Percentiles rank a stretch among this genome's conserved stretches.
Evolutionary conservation across 2,797 vertebrate genomes (phyloP).

Genomic region (Xyrichtys novacula): DNA sequence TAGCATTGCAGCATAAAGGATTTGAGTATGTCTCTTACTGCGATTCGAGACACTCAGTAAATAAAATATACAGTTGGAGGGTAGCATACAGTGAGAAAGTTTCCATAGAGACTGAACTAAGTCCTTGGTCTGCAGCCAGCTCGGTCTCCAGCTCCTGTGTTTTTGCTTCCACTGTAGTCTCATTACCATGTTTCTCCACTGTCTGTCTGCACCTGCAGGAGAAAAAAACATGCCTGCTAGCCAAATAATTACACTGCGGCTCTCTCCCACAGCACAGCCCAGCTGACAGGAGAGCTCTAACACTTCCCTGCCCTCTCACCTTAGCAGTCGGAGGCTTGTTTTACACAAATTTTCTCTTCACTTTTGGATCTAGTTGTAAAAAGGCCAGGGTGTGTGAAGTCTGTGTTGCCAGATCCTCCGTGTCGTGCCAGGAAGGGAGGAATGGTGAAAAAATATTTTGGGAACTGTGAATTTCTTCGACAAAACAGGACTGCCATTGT

Average conservation of each 20-base stretch:
- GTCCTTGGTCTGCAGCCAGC: slow-evolving; percentile 11
- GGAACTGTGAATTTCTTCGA: not conserved
- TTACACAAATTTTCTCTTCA: slow-evolving; percentile 18
- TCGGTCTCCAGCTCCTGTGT: not conserved
- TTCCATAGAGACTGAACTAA: slow-evolving; percentile 26
- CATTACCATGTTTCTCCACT: slow-evolving; percentile 16
- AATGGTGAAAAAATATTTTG: not conserved
- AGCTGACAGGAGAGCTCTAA: slow-evolving; percentile 10
- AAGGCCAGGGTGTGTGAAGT: slow-evolving; percentile 1
- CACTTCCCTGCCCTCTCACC: slow-evolving; percentile 29
- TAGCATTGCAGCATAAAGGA: not conserved
- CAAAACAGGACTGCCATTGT: not conserved
- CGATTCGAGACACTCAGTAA: not conserved
- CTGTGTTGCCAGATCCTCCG: not conserved
- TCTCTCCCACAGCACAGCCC: not conserved
- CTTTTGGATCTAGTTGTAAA: slow-evolving; percentile 4
- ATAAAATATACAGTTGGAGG: not conserved
- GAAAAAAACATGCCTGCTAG: not conserved
- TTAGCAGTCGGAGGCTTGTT: slow-evolving; percentile 29
- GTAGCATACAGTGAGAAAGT: not conserved
- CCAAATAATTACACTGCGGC: slow-evolving; percentile 32
- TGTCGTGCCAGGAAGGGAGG: slow-evolving; percentile 1
- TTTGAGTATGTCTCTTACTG: not conserved
- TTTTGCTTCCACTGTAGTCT: slow-evolving; percentile 14
- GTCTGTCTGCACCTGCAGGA: slow-evolving; percentile 22